Base-by-base conservation (phyloP, 1,140 invertebrate species). In the Prorops nasuta region DNA sequence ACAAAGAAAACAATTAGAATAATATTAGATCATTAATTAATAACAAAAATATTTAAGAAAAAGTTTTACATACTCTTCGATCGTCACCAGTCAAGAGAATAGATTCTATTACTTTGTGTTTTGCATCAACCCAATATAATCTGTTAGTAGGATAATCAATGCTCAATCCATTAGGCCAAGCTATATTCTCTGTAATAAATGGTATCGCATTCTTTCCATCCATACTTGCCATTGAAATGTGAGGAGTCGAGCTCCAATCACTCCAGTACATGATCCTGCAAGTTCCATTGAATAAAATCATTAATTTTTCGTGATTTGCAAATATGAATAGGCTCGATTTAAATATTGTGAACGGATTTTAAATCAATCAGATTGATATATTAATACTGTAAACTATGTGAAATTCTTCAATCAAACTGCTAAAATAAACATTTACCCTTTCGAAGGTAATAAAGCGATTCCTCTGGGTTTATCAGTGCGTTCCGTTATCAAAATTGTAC, bases 141-240 rank as follows among this genome's bases (percentile, higher is more conserved):
- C 91, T 79, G 15, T 86, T 78, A 51, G 88, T 92, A 14, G 89
- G 85, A 64, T 87, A 86, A 71, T 98, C 96, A 37, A 98, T 78
- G 1, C 92, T 84, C 7, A 98, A 74, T 2, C 92, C 92, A 69
- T 92, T 95, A 1, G 96, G 93, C 88, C 90, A 95, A 1, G 88
- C 80, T 15, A 95, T 80, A 0, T 83, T 66, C 2, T 76, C 69
- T 0, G 79, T 77, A 0, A 81, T 53, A 0, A 76, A 66, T 21
- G 68, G 48, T 44, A 70, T 70, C 12, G 80, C 76, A 37, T 83
- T 72, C 1, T 80, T 80, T 1, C 94, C 94, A 71, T 98, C 93
- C 91, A 97, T 92, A 12, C 83, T 81, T 7, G 91, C 84, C n/a
- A 80, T 72, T 47, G 85, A 86, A 51, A 96, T 94, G 53, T 86